A percentile compares a stretch with the other conserved stretches of the same genome.
Conservation (phyloP, 2,797 vertebrate species). For the Scomberomorus guttatus region DNA sequence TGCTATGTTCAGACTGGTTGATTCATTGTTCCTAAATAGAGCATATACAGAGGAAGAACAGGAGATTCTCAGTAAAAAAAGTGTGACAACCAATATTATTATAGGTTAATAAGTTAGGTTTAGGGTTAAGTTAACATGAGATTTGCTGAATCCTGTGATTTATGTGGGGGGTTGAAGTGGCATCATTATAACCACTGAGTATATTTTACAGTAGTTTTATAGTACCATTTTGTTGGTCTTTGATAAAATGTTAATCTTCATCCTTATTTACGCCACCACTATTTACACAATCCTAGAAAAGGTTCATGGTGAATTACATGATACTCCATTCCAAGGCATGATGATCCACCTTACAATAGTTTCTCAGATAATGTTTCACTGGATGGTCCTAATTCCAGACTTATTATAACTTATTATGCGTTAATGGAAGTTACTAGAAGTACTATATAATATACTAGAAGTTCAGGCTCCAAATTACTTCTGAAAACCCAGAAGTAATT, state of each 20-base stretch:
- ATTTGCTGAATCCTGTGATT: background rate
- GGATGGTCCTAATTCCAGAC: background rate
- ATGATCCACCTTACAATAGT: background rate
- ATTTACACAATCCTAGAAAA: conserved; percentile 1
- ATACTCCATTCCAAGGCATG: background rate
- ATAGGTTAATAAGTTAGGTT: background rate
- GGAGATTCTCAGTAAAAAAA: background rate
- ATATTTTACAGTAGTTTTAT: too few relatives aligned
- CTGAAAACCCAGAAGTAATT: background rate
- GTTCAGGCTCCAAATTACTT: background rate
- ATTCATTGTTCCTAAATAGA: background rate
- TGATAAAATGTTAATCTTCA: background rate
- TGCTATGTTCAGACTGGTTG: background rate
- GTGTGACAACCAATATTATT: background rate
- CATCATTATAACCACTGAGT: background rate
- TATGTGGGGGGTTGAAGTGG: background rate
- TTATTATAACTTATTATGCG: too few relatives aligned
- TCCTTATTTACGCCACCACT: background rate
- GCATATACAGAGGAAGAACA: background rate
- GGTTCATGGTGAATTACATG: background rate
- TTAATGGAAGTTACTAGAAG: too few relatives aligned
- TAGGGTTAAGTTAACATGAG: too few relatives aligned
- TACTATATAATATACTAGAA: background rate
- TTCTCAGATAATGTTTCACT: background rate
- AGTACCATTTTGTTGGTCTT: background rate